Conservation (phyloP, 2,113 vertebrate genomes). For the Chlorodrepanis virens region DNA sequence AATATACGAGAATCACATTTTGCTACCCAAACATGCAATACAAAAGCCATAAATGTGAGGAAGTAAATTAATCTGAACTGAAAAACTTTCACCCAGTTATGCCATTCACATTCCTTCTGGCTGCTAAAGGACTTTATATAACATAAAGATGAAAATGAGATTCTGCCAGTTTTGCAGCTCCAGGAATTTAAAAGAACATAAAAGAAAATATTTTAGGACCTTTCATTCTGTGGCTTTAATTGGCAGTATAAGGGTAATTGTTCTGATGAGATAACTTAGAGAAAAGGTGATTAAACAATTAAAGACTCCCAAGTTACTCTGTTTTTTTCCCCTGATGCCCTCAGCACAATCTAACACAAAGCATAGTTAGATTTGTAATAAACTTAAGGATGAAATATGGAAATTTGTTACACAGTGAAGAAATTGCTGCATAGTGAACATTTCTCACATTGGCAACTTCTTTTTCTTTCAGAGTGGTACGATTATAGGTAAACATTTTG, state of each 20-base stretch:
- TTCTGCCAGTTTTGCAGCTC: constrained; percentile 74
- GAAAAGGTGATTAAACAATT: constrained; percentile 38
- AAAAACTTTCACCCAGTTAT: constrained; percentile 64
- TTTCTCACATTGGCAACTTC: not conserved
- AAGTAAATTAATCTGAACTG: constrained; percentile 61
- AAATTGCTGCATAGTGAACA: not conserved
- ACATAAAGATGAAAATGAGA: constrained; percentile 75
- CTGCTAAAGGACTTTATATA: constrained; percentile 67
- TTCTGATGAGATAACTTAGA: constrained; percentile 43
- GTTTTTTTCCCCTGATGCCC: not conserved
- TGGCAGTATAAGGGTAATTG: constrained; percentile 23
- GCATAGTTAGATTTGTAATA: not conserved
- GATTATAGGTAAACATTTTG: not conserved
- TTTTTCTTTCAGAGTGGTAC: not conserved
- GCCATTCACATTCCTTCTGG: constrained; percentile 77
- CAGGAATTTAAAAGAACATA: constrained; percentile 79
- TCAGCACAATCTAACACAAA: not conserved
- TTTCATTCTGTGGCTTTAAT: constrained; percentile 49
- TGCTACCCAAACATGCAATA: constrained; percentile 68
- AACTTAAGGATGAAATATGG: not conserved
- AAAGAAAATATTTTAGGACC: constrained; percentile 75
- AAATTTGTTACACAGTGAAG: not conserved
- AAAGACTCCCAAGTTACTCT: not conserved
- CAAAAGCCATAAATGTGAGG: constrained; percentile 68
- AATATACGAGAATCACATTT: constrained; percentile 66